A percentile compares a stretch with the other conserved stretches of the same genome.
Conservation (phyloP, 2,888 invertebrate species). For the Raillietiella orientalis region DNA sequence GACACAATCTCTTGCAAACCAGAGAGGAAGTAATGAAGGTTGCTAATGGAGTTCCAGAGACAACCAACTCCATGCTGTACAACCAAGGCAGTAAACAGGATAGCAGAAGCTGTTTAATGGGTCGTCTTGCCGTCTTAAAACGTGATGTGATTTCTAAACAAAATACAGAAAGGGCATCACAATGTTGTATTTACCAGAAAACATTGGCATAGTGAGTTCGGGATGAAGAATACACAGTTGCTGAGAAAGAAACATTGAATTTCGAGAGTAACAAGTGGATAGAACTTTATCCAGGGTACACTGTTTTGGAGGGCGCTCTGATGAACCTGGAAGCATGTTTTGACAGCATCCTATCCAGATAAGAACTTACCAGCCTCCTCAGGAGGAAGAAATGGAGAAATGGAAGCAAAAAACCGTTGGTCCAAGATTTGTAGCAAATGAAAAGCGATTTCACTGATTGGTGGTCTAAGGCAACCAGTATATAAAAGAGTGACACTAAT, state of each 20-base stretch:
- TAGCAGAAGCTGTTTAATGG: conserved; percentile 60
- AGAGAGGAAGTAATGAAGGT: conserved; percentile 2
- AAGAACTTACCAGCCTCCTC: no score
- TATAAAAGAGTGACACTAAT: conserved; percentile 90
- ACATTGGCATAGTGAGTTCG: conserved; percentile 95
- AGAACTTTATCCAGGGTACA: neutral
- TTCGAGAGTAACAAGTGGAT: conserved; percentile 32
- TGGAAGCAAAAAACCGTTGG: conserved; percentile 64
- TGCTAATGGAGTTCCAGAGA: conserved; percentile 58
- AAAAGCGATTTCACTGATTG: conserved; percentile 73
- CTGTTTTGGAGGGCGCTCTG: no score
- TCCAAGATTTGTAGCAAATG: conserved; percentile 75
- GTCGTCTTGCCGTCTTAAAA: conserved; percentile 76
- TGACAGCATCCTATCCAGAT: no score
- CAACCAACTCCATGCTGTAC: conserved; percentile 91
- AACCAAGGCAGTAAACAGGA: conserved; percentile 89
- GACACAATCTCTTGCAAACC: conserved; percentile 2
- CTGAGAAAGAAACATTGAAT: conserved; percentile 64
- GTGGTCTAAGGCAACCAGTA: conserved; percentile 67
- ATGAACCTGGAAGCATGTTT: no score
- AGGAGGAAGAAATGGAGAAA: conserved; percentile 8
- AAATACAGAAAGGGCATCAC: conserved; percentile 7
- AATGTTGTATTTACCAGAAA: conserved; percentile 61
- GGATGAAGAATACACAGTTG: conserved; percentile 81
- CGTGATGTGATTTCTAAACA: conserved; percentile 72